A percentile compares a stretch with the other conserved stretches of the same genome.
These are phyloP conservation scores for Bombyx huttoni DNA, from an alignment of 2,888 invertebrate species.

Conservation along the genomic window DNA sequence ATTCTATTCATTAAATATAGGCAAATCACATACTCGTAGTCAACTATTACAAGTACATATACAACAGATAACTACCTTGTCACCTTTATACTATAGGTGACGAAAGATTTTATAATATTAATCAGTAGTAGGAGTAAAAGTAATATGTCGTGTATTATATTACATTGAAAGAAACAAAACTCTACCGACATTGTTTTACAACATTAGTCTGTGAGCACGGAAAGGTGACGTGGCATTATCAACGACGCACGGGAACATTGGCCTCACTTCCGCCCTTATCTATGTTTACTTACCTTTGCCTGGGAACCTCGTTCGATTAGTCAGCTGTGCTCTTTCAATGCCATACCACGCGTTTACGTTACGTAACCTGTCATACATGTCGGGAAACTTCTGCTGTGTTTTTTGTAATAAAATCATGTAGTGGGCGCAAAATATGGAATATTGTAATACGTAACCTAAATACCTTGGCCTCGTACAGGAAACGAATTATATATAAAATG, in stretches of 20 bases:
- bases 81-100: no score
- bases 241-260: conserved; percentile 41
- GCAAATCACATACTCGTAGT: no score
- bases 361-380: not conserved
- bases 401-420: not conserved
- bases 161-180: not conserved
- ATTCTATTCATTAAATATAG: no score
- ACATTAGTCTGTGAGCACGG: conserved; percentile 10
- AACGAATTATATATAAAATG: not conserved
- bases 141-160: not conserved
- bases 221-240: conserved; percentile 51
- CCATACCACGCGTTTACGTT: not conserved
- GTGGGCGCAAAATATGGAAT: not conserved
- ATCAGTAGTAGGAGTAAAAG: no score
- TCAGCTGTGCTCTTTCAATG: conserved; percentile 28
- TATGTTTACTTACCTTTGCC: conserved; percentile 50
- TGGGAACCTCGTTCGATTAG: conserved; percentile 42
- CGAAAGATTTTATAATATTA: no score
- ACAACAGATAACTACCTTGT: no score
- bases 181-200: not conserved
- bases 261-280: conserved; percentile 66
- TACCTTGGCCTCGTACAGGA: not conserved
- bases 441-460: not conserved
- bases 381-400: not conserved
- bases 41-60: no score